Evolutionary conservation across 2,113 vertebrate genomes (phyloP), one percentile per base, ranked within the genome.

Genomic region (Tragelaphus strepsiceros): DNA sequence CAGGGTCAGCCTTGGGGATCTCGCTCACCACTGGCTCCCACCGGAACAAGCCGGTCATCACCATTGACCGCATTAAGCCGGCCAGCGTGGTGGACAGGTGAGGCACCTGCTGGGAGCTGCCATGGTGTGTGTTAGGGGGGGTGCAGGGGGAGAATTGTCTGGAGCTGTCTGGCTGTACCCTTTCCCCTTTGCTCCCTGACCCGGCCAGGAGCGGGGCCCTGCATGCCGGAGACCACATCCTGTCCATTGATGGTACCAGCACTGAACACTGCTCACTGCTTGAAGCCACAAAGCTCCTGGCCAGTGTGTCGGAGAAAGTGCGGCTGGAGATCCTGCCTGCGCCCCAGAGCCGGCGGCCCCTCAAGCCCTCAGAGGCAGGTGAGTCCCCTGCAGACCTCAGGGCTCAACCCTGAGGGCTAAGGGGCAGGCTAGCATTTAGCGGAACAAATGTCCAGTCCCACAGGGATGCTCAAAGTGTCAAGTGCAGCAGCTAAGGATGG

Each of bases 1-100:
- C 99, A 0, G 99, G 99, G 0, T 99, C 99, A 17, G 98, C 99
- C 0, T 98, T 99, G 97, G 99, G 99, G 56, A 99, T 99, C 98
- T 99, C 99, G 0, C 99, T 99, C 88, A 98, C 98, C 28, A 99
- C 99, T 6, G 98, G 99, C 54, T 98, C 97, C 16, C 99, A 99
- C 98, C 99, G 99, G 92, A 99, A 99, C 98, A 99, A 99, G 97
- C 99, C 99, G 35, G 99, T 99, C 94, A 99, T 99, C 84, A 99
- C 99, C 95, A 99, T 99, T 0, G 99, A 99, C 97, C 99, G 99
- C 98, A 99, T 99, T 98, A 99, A 99, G 97, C 98, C 99, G 0
- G 99, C 99, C 97, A 99, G 99, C 0, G 99, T 99, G 89, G 99
- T 99, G 86, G 99, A 99, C 98, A 99, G 99, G 99, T 99, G 98